Conservation (phyloP, 2,113 vertebrate species). For the Burhinus bistriatus region DNA sequence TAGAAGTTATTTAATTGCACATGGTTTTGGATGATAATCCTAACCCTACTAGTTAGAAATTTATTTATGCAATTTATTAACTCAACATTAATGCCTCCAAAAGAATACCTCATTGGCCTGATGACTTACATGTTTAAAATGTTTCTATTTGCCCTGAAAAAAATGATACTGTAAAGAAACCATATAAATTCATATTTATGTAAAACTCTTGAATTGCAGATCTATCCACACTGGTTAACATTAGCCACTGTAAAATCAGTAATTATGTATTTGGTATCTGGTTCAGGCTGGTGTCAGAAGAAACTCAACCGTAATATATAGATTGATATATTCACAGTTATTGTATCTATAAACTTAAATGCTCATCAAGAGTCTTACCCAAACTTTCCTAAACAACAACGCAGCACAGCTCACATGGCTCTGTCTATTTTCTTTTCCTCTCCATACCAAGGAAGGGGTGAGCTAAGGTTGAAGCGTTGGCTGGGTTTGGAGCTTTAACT, state of each 20-base stretch:
- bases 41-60: not conserved
- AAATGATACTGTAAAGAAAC: not conserved
- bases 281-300: not conserved
- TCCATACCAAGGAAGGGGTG: not conserved
- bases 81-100: not conserved
- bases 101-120: not conserved
- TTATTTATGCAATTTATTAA: not conserved
- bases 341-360: not conserved
- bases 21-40: not conserved
- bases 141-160: not conserved
- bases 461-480: not conserved
- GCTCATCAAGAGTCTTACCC: not conserved
- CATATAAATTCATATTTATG: not conserved
- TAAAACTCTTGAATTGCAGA: not conserved
- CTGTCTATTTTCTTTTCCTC: not conserved
- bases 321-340: not conserved
- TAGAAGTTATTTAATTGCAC: not conserved
- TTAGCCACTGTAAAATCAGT: not conserved
- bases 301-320: not conserved
- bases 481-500: not conserved
- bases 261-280: not conserved
- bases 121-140: not conserved
- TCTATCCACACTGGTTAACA: not conserved
- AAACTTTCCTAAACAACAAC: not conserved
- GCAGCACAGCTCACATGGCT: not conserved